Percentiles rank a stretch among this genome's conserved stretches.
Conservation (phyloP, 2,797 vertebrate genomes). For the Halcyon leucocephala region DNA sequence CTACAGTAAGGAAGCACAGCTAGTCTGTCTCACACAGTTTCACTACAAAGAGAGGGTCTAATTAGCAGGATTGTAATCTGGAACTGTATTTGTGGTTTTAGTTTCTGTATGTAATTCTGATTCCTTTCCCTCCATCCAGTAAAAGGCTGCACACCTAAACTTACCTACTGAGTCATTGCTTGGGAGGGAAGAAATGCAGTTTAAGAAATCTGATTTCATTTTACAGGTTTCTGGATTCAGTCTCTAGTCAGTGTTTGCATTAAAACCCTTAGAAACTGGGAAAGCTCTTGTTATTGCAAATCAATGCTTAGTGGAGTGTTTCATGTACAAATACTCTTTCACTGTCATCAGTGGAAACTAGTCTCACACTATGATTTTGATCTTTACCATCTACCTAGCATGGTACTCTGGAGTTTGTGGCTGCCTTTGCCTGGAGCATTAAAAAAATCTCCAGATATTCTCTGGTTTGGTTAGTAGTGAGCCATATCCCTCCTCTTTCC, state of each 20-base stretch:
- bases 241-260: neutral
- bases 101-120: accelerated
- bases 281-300: neutral
- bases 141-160: neutral
- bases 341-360: neutral
- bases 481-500: neutral
- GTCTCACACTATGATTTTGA: neutral
- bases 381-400: neutral
- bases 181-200: neutral
- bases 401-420: neutral
- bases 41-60: neutral
- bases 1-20: neutral
- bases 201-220: neutral
- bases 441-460: neutral
- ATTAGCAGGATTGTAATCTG: neutral
- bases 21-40: neutral
- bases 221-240: neutral
- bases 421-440: neutral
- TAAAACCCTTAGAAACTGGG: neutral
- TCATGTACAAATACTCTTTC: neutral
- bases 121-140: neutral
- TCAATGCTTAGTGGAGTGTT: neutral
- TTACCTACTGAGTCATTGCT: neutral
- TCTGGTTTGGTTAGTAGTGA: neutral
- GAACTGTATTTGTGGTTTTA: neutral